These are phyloP conservation scores for Mamestra brassicae DNA, from an alignment of 2,888 invertebrate genomes.

Conservation along the genomic window DNA sequence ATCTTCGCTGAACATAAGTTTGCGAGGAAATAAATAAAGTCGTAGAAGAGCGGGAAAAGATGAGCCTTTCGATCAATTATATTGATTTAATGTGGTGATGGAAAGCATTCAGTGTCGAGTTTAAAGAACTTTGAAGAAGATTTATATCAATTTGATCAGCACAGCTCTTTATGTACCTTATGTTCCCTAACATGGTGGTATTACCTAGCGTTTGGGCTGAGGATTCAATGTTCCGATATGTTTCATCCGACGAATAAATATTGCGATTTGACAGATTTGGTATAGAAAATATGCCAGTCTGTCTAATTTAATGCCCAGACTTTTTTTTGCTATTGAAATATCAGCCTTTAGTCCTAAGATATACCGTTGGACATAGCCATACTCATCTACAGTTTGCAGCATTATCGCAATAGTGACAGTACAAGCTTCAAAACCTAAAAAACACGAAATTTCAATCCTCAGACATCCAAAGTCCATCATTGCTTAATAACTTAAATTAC, in stretches of 20 bases:
- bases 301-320: no score
- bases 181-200: no score
- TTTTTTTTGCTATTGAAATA: no score
- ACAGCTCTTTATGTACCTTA: background rate
- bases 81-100: background rate
- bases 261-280: no score
- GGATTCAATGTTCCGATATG: no score
- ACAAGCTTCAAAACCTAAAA: conserved; percentile 1
- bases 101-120: no score
- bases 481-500: background rate
- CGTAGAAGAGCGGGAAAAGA: background rate
- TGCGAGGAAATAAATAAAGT: background rate
- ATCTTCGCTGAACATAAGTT: conserved; percentile 7
- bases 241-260: no score
- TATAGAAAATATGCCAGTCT: no score
- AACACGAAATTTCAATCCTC: background rate
- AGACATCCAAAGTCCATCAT: background rate
- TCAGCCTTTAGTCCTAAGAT: no score
- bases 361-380: no score
- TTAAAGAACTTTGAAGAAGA: background rate
- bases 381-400: conserved; percentile 13
- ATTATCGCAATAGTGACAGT: background rate
- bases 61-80: background rate
- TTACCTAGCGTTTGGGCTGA: no score
- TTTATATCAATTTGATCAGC: background rate